Conservation (phyloP, 2,113 vertebrate species). For the Chamaetylas fuelleborni region DNA sequence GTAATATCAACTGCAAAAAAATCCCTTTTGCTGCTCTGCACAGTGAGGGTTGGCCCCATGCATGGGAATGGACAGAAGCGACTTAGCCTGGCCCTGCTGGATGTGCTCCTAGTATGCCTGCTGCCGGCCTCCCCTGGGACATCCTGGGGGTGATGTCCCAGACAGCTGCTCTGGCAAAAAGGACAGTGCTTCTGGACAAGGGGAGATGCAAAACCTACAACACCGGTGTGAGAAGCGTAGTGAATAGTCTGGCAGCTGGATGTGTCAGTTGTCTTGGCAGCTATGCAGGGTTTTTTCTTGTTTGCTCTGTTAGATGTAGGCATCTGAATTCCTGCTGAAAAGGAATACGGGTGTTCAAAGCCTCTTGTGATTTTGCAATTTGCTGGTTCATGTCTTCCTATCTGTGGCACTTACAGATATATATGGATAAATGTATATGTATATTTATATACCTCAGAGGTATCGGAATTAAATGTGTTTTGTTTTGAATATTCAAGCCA, state of each 20-base stretch:
- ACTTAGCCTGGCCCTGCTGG: not conserved
- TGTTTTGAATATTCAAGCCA: not conserved
- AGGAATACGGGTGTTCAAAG: not conserved
- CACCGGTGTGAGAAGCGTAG: rapidly evolving
- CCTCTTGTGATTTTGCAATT: not conserved
- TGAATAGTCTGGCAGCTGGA: not conserved
- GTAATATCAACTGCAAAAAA: not conserved
- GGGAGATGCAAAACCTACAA: not conserved
- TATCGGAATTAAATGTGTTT: not conserved
- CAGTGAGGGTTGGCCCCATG: rapidly evolving
- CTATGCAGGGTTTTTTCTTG: not conserved
- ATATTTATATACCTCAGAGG: not conserved
- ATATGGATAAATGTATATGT: not conserved
- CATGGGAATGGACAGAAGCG: not conserved
- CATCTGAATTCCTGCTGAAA: not conserved
- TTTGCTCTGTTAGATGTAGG: not conserved
- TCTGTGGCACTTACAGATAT: not conserved
- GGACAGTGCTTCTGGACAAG: not conserved
- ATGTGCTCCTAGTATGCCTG: not conserved
- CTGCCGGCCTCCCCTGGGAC: not conserved
- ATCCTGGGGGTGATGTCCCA: not conserved
- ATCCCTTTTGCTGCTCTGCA: not conserved
- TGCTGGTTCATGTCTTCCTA: not conserved
- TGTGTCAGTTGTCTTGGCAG: not conserved
- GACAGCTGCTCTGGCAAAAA: not conserved